Evolutionary conservation across 2,113 vertebrate genomes (phyloP).

Genomic region (Bufo gargarizans): DNA sequence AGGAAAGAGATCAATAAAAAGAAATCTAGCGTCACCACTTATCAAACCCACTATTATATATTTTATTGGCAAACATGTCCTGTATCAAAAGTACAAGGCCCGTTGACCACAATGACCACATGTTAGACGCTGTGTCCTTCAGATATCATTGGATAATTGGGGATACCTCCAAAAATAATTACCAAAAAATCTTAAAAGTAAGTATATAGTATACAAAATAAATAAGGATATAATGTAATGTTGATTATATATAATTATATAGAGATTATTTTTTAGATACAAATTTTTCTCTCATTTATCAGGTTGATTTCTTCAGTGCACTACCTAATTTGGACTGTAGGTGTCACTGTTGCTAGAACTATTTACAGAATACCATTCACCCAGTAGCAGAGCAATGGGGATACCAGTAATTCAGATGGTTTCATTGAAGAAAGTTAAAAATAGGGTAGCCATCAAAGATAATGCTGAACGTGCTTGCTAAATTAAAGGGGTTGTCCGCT

Average conservation of each 20-base stretch:
- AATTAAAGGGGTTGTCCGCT: too few relatives aligned
- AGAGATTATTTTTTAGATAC: too few relatives aligned
- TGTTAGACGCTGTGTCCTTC: background rate
- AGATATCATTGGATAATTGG: background rate
- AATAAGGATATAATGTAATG: background rate
- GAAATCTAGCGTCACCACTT: background rate
- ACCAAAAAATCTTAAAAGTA: background rate
- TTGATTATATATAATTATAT: too few relatives aligned
- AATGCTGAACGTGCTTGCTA: too few relatives aligned
- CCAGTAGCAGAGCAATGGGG: background rate
- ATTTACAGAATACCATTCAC: background rate
- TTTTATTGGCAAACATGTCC: background rate
- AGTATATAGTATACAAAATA: background rate
- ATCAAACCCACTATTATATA: background rate
- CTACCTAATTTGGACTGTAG: background rate
- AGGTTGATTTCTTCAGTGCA: background rate
- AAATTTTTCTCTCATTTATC: background rate
- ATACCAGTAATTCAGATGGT: too few relatives aligned
- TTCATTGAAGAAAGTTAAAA: too few relatives aligned
- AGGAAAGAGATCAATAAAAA: constrained; percentile 26
- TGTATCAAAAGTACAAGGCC: background rate
- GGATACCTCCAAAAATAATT: background rate
- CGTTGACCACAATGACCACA: background rate
- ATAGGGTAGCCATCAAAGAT: too few relatives aligned
- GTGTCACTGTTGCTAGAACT: background rate